Conservation (phyloP, 2,797 vertebrate species). For the Anas flavirostris region DNA sequence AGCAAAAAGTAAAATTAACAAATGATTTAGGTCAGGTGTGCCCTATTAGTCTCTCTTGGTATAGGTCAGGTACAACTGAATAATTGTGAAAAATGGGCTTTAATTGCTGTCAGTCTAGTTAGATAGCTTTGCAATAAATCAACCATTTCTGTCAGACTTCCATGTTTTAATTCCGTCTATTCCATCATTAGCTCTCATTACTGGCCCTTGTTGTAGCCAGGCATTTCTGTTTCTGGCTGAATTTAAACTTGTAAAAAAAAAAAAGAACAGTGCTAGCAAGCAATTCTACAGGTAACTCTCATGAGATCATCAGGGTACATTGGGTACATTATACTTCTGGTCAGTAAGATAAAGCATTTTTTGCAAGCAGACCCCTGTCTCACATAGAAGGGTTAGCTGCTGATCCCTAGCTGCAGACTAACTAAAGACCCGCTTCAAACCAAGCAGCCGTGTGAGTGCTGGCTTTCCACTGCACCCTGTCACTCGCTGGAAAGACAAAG, state of each 20-base stretch:
- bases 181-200: not conserved
- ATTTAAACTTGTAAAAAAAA: not conserved
- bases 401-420: not conserved
- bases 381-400: not conserved
- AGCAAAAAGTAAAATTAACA: conserved; percentile 37
- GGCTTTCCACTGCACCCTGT: not conserved
- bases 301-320: not conserved
- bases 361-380: not conserved
- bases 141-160: not conserved
- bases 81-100: conserved; percentile 32
- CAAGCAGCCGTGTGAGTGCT: accelerated
- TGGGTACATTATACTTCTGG: not conserved
- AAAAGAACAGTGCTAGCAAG: not conserved
- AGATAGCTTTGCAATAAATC: not conserved
- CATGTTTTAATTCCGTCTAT: not conserved
- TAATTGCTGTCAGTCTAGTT: conserved; percentile 25
- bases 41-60: conserved; percentile 1
- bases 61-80: not conserved
- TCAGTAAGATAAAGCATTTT: not conserved
- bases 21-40: not conserved
- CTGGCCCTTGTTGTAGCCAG: not conserved
- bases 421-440: not conserved
- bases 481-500: not conserved
- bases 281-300: not conserved
- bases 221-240: not conserved